Percentiles rank a stretch among this genome's conserved stretches.
Evolutionary conservation across 2,797 vertebrate genomes (phyloP).

Genomic region (Sandelia bainsii): DNA sequence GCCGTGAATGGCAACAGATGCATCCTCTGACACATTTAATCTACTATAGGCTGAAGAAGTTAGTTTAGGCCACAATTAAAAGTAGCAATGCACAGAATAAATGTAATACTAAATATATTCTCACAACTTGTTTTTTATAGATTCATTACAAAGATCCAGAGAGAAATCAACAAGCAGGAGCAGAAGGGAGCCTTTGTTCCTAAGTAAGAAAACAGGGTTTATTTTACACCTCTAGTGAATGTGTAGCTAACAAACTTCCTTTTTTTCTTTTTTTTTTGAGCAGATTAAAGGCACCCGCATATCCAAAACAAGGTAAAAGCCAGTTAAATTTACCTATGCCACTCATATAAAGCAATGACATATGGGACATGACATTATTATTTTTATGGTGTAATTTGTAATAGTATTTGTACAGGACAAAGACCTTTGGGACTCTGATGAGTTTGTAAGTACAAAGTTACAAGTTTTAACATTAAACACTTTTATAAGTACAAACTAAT

Average conservation of each 20-base stretch:
- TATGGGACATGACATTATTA: neutral
- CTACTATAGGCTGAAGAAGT: neutral
- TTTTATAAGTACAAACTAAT: neutral
- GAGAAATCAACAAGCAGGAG: slow-evolving; percentile 55
- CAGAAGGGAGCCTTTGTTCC: slow-evolving; percentile 16
- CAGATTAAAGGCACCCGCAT: slow-evolving; percentile 23
- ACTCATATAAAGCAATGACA: neutral
- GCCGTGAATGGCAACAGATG: neutral
- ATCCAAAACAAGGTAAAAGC: slow-evolving; percentile 41
- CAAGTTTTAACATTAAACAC: neutral
- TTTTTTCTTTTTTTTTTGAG: neutral
- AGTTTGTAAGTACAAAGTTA: slow-evolving; percentile 56
- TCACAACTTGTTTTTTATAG: slow-evolving; percentile 21
- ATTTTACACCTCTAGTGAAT: neutral
- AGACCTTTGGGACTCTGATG: slow-evolving; percentile 29
- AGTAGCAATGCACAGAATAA: neutral
- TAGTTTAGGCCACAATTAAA: neutral
- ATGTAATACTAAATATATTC: neutral
- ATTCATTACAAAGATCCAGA: slow-evolving; percentile 60
- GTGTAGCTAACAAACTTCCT: neutral
- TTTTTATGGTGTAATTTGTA: neutral
- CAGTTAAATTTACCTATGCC: neutral
- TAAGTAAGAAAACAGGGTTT: slow-evolving; percentile 35
- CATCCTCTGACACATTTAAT: neutral
- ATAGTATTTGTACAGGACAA: slow-evolving; percentile 36